Percentiles rank a stretch among this genome's conserved stretches.
Evolutionary conservation across 2,113 vertebrate genomes (phyloP).

Genomic region (Mandrillus leucophaeus): DNA sequence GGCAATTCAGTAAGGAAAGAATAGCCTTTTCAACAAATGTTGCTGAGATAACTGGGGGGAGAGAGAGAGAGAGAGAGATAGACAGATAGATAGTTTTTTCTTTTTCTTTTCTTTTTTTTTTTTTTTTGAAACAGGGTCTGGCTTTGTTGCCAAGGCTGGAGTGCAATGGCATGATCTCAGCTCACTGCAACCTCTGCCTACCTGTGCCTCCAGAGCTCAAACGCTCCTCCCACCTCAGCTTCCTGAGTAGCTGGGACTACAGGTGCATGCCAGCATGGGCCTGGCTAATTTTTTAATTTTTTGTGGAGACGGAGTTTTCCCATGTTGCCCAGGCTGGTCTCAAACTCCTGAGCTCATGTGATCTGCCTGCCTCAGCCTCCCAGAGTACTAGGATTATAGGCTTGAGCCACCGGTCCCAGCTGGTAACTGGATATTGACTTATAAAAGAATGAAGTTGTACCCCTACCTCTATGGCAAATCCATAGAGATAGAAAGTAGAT

Average conservation of each 20-base stretch:
- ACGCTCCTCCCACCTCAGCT: neutral
- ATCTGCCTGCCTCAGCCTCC: accelerated
- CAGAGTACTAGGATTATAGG: neutral
- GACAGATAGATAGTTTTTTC: no score
- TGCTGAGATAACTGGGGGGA: neutral
- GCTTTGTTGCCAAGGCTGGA: neutral
- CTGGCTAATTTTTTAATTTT: neutral
- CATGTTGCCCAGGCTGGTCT: neutral
- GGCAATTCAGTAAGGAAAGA: neutral
- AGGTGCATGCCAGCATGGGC: neutral
- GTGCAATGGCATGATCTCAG: neutral
- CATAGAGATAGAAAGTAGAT: neutral
- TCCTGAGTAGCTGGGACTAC: neutral
- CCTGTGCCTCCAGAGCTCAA: neutral
- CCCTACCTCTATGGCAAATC: neutral
- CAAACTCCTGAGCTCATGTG: neutral
- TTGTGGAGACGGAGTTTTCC: neutral
- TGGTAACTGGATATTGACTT: no score
- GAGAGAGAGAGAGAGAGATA: neutral
- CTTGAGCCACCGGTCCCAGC: neutral
- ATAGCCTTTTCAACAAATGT: neutral
- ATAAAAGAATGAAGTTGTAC: neutral
- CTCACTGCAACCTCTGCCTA: neutral
- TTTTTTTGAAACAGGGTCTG: neutral
- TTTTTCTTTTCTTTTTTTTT: no score